Percentiles rank a stretch among this genome's conserved stretches.
These are phyloP conservation scores for Apogon talboti DNA, from an alignment of 2,797 vertebrate species.

Conservation along the genomic window DNA sequence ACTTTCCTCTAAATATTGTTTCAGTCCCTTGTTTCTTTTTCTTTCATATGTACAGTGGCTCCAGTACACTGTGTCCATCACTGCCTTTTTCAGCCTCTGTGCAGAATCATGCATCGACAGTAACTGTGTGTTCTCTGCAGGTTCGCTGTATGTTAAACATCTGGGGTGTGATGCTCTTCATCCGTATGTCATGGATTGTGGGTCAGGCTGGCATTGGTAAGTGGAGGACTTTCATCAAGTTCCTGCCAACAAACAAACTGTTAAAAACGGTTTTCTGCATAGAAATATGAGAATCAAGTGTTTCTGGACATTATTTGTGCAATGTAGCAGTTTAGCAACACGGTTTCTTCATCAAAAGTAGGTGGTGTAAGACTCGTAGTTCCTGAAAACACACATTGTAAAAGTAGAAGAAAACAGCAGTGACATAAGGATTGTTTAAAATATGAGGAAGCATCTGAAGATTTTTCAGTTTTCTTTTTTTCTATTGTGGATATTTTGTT, in stretches of 20 bases:
- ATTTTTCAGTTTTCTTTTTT: neutral
- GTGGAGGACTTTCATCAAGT: constrained; percentile 38
- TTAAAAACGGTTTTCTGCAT: too few species aligned
- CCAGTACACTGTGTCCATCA: neutral
- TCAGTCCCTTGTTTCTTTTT: too few species aligned
- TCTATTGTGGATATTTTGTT: too few species aligned
- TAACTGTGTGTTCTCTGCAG: constrained; percentile 73
- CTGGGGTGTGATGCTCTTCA: constrained; percentile 99
- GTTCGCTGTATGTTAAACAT: constrained; percentile 99
- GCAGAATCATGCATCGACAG: constrained; percentile 17
- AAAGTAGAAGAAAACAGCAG: too few species aligned
- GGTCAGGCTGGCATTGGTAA: constrained; percentile 97
- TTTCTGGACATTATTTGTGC: neutral
- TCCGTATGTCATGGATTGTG: constrained; percentile 98
- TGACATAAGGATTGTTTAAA: too few species aligned
- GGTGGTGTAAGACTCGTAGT: neutral
- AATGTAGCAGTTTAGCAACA: neutral
- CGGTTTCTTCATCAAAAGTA: neutral
- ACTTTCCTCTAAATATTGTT: too few species aligned
- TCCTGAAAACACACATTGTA: neutral
- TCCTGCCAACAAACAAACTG: too few species aligned
- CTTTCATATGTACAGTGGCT: too few species aligned
- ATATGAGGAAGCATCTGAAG: too few species aligned
- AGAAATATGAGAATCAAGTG: too few species aligned
- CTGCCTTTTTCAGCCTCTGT: neutral